Base-by-base conservation (phyloP, 2,113 vertebrate species). In the Chrysochloris asiatica region DNA sequence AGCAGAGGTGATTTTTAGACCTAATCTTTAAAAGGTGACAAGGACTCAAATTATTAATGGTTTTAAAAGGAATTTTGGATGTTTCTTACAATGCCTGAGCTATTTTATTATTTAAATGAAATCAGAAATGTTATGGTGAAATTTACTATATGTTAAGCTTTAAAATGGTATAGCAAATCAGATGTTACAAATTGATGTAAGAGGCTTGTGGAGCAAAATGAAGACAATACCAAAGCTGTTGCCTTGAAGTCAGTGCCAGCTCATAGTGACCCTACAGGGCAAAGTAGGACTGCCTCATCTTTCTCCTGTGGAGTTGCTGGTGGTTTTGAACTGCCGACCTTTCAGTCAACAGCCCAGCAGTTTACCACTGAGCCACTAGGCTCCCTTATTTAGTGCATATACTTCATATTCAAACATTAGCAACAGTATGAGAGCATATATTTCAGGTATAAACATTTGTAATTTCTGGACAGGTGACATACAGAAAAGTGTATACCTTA, bases 51-150 rank as follows among this genome's bases (percentile, higher is more conserved):
- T 89, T 85, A 7, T 67, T 82, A 52, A 86, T 82, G 83, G 82
- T 83, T 92, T n/a, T 85, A 61, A 86, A 89, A 82, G 82, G 89
- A 89, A 80, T 76, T 71, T 86, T 86, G 69, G 33, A 48, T 94
- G 26, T 92, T 76, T 88, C 28, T 56, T 48, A 41, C 84, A 65
- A 80, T 73, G 67, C 45, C 36, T 89, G 36, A 61, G 11, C 48
- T 28, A 19, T n/a, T 36, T n/a, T n/a, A n/a, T n/a, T n/a, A n/a
- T 56, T 86, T n/a, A n/a, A n/a, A n/a, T 76, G 61, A 89, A 94
- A 89, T 69, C 47, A 89, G 67, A 89, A 89, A 63, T 41, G 26
- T 9, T 71, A 38, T 22, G 52, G 45, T 43, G n/a, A 16, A 80
- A 47, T 78, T 76, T 71, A 77, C 6, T 30, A 0, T 83, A 50